A percentile compares a stretch with the other conserved stretches of the same genome.
Evolutionary conservation across 2,113 vertebrate genomes (phyloP).

Genomic region (Macaca nemestrina): DNA sequence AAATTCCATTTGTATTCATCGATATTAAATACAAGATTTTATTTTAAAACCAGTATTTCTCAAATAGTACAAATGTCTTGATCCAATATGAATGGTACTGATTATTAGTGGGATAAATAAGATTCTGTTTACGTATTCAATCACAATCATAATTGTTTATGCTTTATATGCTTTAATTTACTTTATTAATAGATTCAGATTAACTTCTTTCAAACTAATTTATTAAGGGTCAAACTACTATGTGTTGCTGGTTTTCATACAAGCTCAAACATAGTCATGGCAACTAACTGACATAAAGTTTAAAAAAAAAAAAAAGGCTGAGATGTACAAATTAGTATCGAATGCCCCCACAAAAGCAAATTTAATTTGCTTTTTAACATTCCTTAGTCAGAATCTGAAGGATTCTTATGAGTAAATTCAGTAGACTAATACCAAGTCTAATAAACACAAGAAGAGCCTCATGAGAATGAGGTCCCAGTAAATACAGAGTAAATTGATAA

Average conservation of each 20-base stretch:
- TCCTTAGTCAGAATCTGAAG: neutral
- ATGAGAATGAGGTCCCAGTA: neutral
- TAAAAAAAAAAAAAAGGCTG: neutral
- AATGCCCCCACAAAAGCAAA: neutral
- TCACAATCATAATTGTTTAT: constrained; percentile 27
- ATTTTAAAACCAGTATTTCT: constrained; percentile 21
- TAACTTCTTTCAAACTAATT: constrained; percentile 25
- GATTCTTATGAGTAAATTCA: neutral
- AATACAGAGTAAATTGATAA: neutral
- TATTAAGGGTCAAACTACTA: constrained; percentile 31
- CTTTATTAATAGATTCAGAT: neutral
- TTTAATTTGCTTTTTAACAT: constrained; percentile 10
- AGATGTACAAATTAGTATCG: neutral
- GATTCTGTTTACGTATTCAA: neutral
- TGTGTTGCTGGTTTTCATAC: neutral
- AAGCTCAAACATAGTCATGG: neutral
- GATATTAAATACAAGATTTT: neutral
- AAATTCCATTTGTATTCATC: constrained; percentile 38
- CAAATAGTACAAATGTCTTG: neutral
- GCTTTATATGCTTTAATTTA: neutral
- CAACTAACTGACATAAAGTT: neutral
- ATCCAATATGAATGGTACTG: neutral
- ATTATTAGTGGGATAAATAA: constrained; percentile 17
- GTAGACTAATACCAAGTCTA: neutral
- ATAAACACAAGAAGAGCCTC: neutral